These are phyloP conservation scores for Aphidoletes aphidimyza DNA, from an alignment of 2,888 invertebrate genomes.

Conservation along the genomic window DNA sequence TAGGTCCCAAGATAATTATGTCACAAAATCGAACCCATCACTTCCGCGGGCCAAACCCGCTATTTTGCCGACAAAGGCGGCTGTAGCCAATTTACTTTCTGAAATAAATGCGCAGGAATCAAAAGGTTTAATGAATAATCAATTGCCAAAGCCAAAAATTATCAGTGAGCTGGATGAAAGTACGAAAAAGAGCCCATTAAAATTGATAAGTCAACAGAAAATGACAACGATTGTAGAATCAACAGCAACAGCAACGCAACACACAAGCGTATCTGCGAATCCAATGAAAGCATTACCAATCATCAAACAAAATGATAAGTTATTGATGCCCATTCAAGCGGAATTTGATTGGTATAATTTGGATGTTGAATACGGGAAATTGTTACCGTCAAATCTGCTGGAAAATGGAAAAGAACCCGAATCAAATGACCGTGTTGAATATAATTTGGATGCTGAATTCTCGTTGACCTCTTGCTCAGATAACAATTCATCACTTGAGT, in stretches of 20 bases:
- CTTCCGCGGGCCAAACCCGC: slow-evolving; percentile 7
- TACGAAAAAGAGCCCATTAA: background rate
- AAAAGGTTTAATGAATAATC: background rate
- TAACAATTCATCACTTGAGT: slow-evolving; percentile 10
- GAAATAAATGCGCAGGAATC: slow-evolving; percentile 2
- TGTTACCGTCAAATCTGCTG: slow-evolving; percentile 60
- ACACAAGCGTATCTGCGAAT: background rate
- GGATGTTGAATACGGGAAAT: slow-evolving; percentile 65
- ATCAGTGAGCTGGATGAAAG: background rate
- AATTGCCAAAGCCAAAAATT: slow-evolving; percentile 30
- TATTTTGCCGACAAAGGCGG: background rate
- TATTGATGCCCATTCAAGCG: slow-evolving; percentile 62
- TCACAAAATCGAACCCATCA: slow-evolving; percentile 57
- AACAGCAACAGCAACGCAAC: slow-evolving; percentile 49
- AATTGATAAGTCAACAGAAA: slow-evolving; percentile 26
- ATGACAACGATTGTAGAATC: background rate
- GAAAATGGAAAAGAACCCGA: background rate
- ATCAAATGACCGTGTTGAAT: slow-evolving; percentile 50
- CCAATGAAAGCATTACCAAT: slow-evolving; percentile 22
- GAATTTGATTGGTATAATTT: slow-evolving; percentile 67
- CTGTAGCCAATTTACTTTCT: background rate
- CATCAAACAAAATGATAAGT: slow-evolving; percentile 57
- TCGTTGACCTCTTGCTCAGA: background rate
- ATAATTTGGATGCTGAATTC: slow-evolving; percentile 56
- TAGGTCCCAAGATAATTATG: slow-evolving; percentile 58